These are phyloP conservation scores for Pterobdella sp. DNA, from an alignment of 2,888 invertebrate genomes.

Conservation along the genomic window DNA sequence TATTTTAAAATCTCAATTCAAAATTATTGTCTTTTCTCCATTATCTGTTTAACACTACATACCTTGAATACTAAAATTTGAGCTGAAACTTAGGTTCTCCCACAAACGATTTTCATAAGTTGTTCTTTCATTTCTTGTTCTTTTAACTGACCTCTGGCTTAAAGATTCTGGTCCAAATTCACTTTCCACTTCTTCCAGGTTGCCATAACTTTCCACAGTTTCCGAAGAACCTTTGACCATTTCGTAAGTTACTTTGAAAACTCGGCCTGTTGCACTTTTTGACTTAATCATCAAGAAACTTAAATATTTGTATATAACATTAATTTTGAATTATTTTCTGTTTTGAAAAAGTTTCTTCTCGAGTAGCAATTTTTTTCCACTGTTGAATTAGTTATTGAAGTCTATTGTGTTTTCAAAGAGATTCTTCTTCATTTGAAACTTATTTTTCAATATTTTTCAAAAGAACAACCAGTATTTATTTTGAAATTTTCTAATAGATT, in stretches of 20 bases:
- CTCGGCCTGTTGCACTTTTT: not conserved
- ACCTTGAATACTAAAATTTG: not conserved
- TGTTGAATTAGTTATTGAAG: too few relatives aligned
- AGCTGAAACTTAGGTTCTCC: not conserved
- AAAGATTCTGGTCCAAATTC: not conserved
- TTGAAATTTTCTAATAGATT: too few relatives aligned
- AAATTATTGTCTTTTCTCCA: not conserved
- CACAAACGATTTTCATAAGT: not conserved
- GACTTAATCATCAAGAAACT: not conserved
- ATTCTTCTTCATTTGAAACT: too few relatives aligned
- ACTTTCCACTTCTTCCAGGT: not conserved
- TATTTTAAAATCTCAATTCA: not conserved
- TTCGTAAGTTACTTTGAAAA: slow-evolving; percentile 1
- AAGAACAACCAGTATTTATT: too few relatives aligned
- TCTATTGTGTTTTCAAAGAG: too few relatives aligned
- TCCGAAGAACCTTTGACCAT: not conserved
- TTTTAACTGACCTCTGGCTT: not conserved
- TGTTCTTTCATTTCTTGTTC: not conserved
- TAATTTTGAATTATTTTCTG: too few relatives aligned
- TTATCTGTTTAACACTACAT: not conserved
- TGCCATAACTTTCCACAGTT: not conserved
- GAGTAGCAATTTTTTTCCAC: too few relatives aligned
- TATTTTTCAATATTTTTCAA: too few relatives aligned
- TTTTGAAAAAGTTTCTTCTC: too few relatives aligned
- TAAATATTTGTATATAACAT: too few relatives aligned